Percentiles rank a stretch among this genome's conserved stretches.
Conservation (phyloP, 2,113 vertebrate species). For the Albula goreensis region DNA sequence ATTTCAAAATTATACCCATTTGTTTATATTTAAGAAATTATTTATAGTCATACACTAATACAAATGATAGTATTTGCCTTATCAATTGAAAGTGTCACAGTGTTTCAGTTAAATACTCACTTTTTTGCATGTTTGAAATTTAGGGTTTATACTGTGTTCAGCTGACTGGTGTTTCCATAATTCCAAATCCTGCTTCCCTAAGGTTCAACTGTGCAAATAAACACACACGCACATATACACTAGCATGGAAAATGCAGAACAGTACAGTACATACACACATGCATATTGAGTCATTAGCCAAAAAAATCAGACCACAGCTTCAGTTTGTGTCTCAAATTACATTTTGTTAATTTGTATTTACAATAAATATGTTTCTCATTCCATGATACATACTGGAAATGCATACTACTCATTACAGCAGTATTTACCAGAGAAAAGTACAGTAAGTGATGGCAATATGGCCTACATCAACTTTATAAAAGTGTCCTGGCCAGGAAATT, state of each 20-base stretch:
- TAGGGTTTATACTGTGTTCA: too few relatives aligned
- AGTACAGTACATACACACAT: conserved; percentile 15
- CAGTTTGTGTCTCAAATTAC: conserved; percentile 44
- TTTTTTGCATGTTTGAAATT: too few relatives aligned
- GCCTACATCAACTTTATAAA: conserved; percentile 47
- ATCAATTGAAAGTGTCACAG: too few relatives aligned
- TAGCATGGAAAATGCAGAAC: conserved; percentile 29
- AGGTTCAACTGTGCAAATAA: neutral
- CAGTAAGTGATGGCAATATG: conserved; percentile 27
- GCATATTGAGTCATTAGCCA: neutral
- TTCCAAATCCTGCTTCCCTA: too few relatives aligned
- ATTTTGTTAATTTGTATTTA: conserved; percentile 49
- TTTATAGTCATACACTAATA: too few relatives aligned
- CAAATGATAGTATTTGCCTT: too few relatives aligned
- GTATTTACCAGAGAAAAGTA: conserved; percentile 13
- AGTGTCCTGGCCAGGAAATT: conserved; percentile 42
- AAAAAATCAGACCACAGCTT: conserved; percentile 36
- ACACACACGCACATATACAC: conserved; percentile 33
- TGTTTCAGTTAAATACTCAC: too few relatives aligned
- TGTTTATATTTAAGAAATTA: too few relatives aligned
- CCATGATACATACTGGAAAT: conserved; percentile 38
- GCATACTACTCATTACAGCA: conserved; percentile 38
- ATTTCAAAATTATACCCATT: too few relatives aligned
- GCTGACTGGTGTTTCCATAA: too few relatives aligned
- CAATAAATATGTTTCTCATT: conserved; percentile 61